These are phyloP conservation scores for Hololepta plana DNA, from an alignment of 2,888 invertebrate genomes.

Conservation along the genomic window DNA sequence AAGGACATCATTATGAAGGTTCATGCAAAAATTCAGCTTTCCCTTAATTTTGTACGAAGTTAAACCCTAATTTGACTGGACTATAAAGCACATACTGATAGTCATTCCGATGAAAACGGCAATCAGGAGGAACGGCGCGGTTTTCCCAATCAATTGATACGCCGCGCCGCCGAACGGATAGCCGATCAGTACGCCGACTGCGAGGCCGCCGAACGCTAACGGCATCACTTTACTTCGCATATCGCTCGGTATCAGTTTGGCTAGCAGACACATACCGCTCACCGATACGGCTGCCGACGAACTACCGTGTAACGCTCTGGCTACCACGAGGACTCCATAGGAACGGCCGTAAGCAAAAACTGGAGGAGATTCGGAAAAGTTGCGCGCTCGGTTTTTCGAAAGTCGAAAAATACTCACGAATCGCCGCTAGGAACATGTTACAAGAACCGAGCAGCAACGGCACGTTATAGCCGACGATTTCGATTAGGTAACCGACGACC, in stretches of 20 bases:
- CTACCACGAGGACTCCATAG: slow-evolving; percentile 48
- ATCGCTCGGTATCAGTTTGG: slow-evolving; percentile 36
- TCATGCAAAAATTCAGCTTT: too few species aligned
- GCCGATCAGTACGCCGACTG: slow-evolving; percentile 61
- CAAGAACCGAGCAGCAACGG: slow-evolving; percentile 52
- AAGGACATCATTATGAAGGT: too few species aligned
- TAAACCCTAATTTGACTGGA: neutral
- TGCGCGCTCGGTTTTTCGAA: too few species aligned
- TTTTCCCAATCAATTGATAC: slow-evolving; percentile 58
- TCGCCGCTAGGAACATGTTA: slow-evolving; percentile 44
- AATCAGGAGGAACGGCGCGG: slow-evolving; percentile 54
- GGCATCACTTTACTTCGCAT: slow-evolving; percentile 56
- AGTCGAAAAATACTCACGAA: too few species aligned
- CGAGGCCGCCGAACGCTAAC: slow-evolving; percentile 60
- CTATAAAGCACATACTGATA: slow-evolving; percentile 22
- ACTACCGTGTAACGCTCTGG: slow-evolving; percentile 60
- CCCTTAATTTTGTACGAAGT: too few species aligned
- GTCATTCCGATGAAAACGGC: slow-evolving; percentile 36
- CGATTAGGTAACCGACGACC: slow-evolving; percentile 49
- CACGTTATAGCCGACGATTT: slow-evolving; percentile 43
- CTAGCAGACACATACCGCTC: slow-evolving; percentile 66
- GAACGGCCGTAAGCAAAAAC: slow-evolving; percentile 61
- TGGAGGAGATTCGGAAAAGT: slow-evolving; percentile 21
- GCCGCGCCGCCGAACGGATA: slow-evolving; percentile 67
- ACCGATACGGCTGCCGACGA: slow-evolving; percentile 66